These are phyloP conservation scores for Corvus moneduloides DNA, from an alignment of 2,113 vertebrate species.

Conservation along the genomic window DNA sequence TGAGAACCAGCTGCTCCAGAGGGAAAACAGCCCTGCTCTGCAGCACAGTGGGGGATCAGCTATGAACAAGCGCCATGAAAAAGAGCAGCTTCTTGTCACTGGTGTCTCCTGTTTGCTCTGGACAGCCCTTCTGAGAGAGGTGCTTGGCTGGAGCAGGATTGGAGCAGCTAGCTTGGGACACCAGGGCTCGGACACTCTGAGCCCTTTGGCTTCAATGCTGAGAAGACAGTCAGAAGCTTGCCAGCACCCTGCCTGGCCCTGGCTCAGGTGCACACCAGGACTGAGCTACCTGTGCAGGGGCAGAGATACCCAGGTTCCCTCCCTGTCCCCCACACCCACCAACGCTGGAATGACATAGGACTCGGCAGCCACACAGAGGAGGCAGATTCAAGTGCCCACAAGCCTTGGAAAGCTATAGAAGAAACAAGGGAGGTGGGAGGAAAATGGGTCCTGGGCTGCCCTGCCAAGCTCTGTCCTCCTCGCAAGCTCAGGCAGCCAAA, in stretches of 20 bases:
- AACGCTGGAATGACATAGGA: background rate
- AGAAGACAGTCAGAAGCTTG: background rate
- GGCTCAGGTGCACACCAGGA: background rate
- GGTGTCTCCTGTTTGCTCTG: background rate
- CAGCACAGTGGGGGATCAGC: background rate
- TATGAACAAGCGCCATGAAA: background rate
- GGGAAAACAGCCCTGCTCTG: background rate
- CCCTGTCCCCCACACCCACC: background rate
- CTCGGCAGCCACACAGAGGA: background rate
- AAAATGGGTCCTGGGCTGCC: background rate
- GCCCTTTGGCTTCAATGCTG: background rate
- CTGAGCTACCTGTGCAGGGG: background rate
- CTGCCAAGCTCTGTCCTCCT: slow-evolving; percentile 8
- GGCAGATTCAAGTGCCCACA: background rate
- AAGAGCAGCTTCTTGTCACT: background rate
- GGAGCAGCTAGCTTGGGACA: background rate
- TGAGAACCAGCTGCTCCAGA: background rate
- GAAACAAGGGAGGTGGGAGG: background rate
- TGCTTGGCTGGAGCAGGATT: background rate
- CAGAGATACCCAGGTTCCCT: background rate
- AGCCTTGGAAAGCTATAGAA: background rate
- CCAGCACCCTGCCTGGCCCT: background rate
- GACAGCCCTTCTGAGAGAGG: background rate
- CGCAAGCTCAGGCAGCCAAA: background rate
- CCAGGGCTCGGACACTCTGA: background rate